These are phyloP conservation scores for Timema podura DNA, from an alignment of 2,888 invertebrate species.

Conservation along the genomic window DNA sequence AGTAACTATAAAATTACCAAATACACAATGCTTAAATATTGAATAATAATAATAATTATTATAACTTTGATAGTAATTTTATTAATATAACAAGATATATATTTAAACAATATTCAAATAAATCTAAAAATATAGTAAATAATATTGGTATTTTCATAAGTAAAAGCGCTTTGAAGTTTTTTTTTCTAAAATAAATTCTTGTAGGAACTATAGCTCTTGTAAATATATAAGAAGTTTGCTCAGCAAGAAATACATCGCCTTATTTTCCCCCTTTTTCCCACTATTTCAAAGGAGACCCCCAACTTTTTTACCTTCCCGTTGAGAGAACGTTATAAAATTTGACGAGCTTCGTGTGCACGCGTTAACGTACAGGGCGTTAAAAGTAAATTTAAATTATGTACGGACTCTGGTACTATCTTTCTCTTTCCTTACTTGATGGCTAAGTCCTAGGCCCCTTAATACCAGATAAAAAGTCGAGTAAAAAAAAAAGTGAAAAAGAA, in stretches of 20 bases:
- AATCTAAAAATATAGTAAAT: too few species aligned
- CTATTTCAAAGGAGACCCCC: constrained; percentile 26
- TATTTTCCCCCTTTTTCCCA: not conserved
- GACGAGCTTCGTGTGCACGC: constrained; percentile 29
- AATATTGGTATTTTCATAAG: too few species aligned
- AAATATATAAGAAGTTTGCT: constrained; percentile 1
- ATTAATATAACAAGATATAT: too few species aligned
- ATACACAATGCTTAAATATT: too few species aligned
- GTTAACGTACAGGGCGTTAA: constrained; percentile 32
- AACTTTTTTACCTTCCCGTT: constrained; percentile 32
- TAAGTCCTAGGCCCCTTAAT: constrained; percentile 28
- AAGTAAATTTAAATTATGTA: constrained; percentile 33
- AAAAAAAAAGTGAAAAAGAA: constrained; percentile 19
- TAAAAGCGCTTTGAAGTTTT: too few species aligned
- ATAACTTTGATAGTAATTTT: too few species aligned
- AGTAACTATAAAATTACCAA: too few species aligned
- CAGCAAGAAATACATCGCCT: not conserved
- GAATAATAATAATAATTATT: too few species aligned
- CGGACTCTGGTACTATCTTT: constrained; percentile 24
- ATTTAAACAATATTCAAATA: too few species aligned
- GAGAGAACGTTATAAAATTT: constrained; percentile 33
- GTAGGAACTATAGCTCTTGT: constrained; percentile 11
- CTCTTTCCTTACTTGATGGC: constrained; percentile 22
- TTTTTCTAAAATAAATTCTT: not conserved
- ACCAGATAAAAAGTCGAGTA: constrained; percentile 18